Evolutionary conservation across 2,888 invertebrate species (phyloP), one percentile per base, ranked within the genome.

Genomic region (Macrosoma leucophasiata): DNA sequence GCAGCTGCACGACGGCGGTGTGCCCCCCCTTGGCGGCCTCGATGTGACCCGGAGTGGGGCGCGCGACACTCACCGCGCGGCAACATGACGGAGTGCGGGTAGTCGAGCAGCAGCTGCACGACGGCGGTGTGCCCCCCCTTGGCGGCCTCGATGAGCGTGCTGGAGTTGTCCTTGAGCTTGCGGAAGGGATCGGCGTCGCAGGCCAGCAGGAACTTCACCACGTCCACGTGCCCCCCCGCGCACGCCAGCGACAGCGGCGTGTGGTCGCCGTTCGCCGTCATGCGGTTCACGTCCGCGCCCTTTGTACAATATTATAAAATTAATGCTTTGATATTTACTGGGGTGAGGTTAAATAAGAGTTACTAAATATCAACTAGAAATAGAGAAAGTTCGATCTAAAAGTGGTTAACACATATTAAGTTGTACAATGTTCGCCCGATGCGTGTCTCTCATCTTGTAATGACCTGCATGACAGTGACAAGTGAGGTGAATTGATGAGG

Each of bases 61-160:
- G n/a, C n/a, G n/a, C n/a, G n/a, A n/a, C 13, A 3, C 26, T 15
- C 18, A 79, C 68, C 82, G 69, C 71, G 73, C n/a, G 87, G 88
- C 84, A 93, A 85, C 87, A 91, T 88, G 70, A 92, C 89, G 61
- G 92, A 90, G 79, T 94, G 94, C 15, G 97, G 96, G 82, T 94
- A 98, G 78, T 98, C 98, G 48, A 99, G 88, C 49, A 99, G 84
- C 55, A 98, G 85, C 76, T 96, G 95, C 40, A 98, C 98, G 37
- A 99, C 97, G 49, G 91, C 91, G 12, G 97, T 96, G 77, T 98
- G 98, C 0, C 98, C 98, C 29, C 98, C 97, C 81, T 97, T 97
- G 27, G 98, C 95, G 29, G 98, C 98, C 81, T 99, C 98, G 57
- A 99, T 98, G 52, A 99, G 87, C 92, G 98, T 98, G 33, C 97